Conservation (phyloP, 2,888 invertebrate species). For the Gibbula magus region DNA sequence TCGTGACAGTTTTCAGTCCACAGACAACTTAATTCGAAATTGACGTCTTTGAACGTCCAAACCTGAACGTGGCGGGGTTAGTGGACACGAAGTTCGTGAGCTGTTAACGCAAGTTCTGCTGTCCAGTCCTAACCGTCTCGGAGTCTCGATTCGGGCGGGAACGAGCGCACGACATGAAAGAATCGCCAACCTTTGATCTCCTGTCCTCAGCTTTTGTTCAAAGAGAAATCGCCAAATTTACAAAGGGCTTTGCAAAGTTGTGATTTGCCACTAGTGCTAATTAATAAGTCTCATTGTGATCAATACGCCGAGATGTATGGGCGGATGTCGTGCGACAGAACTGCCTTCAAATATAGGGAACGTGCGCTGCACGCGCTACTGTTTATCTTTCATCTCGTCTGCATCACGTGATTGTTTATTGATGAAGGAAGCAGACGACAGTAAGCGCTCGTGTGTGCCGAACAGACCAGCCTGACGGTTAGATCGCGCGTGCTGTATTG, state of each 20-base stretch:
- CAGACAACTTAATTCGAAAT: slow-evolving; percentile 7
- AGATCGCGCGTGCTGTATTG: not conserved
- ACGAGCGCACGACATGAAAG: slow-evolving; percentile 10
- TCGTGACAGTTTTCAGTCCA: not conserved
- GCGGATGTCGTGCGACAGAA: not conserved
- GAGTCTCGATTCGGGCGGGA: not conserved
- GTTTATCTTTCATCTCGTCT: slow-evolving; percentile 21
- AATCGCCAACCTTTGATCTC: slow-evolving; percentile 14
- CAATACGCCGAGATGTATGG: slow-evolving; percentile 7
- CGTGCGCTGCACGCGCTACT: slow-evolving; percentile 22
- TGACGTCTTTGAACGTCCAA: not conserved
- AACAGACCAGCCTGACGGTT: not conserved
- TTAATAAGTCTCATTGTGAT: slow-evolving; percentile 21
- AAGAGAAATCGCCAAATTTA: slow-evolving; percentile 28
- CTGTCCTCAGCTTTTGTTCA: slow-evolving; percentile 10
- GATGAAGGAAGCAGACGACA: slow-evolving; percentile 12
- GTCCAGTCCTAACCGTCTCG: not conserved
- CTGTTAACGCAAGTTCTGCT: not conserved
- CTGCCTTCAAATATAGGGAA: not conserved
- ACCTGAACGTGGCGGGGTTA: not conserved
- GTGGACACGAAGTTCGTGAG: not conserved
- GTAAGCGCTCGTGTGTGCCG: not conserved
- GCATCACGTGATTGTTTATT: slow-evolving; percentile 9
- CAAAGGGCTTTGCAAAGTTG: slow-evolving; percentile 22
- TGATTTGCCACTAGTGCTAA: slow-evolving; percentile 14